Evolutionary conservation across 2,888 invertebrate species (phyloP).

Genomic region (Tuta absoluta): DNA sequence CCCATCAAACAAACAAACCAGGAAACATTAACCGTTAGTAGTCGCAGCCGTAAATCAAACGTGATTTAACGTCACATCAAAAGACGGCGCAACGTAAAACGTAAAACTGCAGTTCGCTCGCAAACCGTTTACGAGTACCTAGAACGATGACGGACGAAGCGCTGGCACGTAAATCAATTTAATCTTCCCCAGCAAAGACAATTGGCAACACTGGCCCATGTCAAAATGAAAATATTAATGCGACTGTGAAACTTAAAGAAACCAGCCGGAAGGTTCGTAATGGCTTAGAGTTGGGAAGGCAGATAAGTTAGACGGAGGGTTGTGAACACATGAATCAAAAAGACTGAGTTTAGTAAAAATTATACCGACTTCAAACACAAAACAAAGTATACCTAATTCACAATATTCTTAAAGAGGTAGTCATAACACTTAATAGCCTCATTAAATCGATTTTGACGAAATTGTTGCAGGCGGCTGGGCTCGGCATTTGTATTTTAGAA

Average conservation of each 20-base stretch:
- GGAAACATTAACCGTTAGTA: constrained; percentile 42
- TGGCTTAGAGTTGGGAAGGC: background rate
- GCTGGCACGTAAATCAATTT: constrained; percentile 74
- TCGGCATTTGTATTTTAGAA: no score
- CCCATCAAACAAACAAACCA: constrained; percentile 38
- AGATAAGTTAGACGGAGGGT: constrained; percentile 22
- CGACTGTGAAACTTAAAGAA: constrained; percentile 6
- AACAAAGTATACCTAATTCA: no score
- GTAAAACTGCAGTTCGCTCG: constrained; percentile 54
- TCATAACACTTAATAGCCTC: no score
- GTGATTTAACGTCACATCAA: constrained; percentile 68
- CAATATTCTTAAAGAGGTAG: no score
- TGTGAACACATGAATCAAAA: constrained; percentile 29
- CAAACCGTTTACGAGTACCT: constrained; percentile 66
- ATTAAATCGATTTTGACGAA: no score
- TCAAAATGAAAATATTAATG: background rate
- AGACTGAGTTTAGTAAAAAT: no score
- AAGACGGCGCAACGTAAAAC: constrained; percentile 43
- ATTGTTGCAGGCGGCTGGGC: no score
- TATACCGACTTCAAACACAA: no score
- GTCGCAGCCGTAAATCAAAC: constrained; percentile 55
- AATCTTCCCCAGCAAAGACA: constrained; percentile 68
- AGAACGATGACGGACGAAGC: constrained; percentile 66
- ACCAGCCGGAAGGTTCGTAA: background rate
- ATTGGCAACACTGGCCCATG: constrained; percentile 48